phyloP scores from a whole-genome alignment of 2,888 invertebrate species.

The Cheilosia grossa region DNA sequence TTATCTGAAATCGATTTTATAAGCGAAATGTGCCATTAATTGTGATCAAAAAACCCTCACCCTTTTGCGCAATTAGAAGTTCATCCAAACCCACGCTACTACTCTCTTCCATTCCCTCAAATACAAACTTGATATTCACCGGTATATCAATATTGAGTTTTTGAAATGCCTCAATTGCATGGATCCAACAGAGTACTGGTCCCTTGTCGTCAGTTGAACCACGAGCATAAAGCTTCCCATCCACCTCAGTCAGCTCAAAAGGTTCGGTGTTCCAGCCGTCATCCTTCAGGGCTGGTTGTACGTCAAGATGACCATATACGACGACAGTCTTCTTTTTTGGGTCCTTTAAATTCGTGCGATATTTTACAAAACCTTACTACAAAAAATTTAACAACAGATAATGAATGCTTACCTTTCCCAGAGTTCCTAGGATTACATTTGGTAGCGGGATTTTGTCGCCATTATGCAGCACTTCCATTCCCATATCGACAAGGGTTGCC shows the following conservation, averaged over 20 bases:
- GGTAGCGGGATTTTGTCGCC: constrained; percentile 91
- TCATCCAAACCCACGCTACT: constrained; percentile 98
- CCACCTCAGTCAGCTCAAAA: constrained; percentile 93
- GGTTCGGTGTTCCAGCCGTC: constrained; percentile 99
- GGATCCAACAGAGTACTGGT: constrained; percentile 97
- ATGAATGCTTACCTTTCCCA: constrained; percentile 86
- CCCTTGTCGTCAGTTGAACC: constrained; percentile 98
- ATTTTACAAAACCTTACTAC: background rate
- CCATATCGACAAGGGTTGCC: constrained; percentile 90
- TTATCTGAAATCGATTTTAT: constrained; percentile 81
- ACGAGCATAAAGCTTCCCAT: constrained; percentile 95
- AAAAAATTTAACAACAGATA: constrained; percentile 7
- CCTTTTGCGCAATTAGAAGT: constrained; percentile 87
- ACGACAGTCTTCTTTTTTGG: constrained; percentile 95
- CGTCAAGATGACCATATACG: constrained; percentile 98
- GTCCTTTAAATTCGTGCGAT: constrained; percentile 83
- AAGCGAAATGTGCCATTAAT: background rate
- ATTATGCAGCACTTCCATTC: constrained; percentile 89
- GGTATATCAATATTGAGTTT: constrained; percentile 87
- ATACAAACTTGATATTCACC: constrained; percentile 93
- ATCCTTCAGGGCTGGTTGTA: constrained; percentile 95
- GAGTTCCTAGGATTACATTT: constrained; percentile 91
- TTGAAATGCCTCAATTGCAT: constrained; percentile 95
- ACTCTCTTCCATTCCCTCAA: constrained; percentile 99
- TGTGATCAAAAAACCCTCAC: constrained; percentile 17